A percentile compares a stretch with the other conserved stretches of the same genome.
These are phyloP conservation scores for Ceriagrion tenellum DNA, from an alignment of 2,888 invertebrate species.

Conservation along the genomic window DNA sequence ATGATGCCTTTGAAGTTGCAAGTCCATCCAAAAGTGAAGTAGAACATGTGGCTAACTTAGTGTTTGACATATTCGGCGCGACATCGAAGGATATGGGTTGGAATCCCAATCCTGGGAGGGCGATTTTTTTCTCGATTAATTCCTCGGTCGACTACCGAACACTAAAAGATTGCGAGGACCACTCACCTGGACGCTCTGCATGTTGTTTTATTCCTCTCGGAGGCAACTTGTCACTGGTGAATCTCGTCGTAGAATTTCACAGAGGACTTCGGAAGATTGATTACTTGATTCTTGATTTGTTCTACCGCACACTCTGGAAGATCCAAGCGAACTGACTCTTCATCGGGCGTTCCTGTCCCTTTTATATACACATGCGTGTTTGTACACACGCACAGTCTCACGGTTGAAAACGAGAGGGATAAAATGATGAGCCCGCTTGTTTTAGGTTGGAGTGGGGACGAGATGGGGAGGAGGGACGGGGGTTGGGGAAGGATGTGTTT, in stretches of 20 bases:
- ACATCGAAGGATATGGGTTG: no score
- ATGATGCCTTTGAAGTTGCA: no score
- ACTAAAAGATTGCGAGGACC: not conserved
- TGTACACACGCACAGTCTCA: not conserved
- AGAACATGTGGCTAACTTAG: no score
- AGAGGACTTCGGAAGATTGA: not conserved
- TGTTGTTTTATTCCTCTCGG: not conserved
- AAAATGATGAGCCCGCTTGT: not conserved
- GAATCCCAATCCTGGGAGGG: no score
- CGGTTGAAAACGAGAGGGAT: not conserved
- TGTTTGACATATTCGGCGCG: no score
- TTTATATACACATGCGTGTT: not conserved
- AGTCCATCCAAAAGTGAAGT: no score
- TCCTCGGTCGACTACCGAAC: no score
- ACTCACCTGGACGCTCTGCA: slow-evolving; percentile 56
- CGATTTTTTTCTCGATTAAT: no score
- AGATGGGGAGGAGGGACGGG: not conserved
- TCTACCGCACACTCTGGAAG: slow-evolving; percentile 6
- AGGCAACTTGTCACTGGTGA: not conserved
- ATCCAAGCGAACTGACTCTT: slow-evolving; percentile 43
- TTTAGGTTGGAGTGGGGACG: not conserved
- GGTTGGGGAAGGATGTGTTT: not conserved
- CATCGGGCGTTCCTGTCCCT: not conserved
- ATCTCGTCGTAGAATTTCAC: not conserved
- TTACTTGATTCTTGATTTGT: no score